Conservation (phyloP, 2,888 invertebrate species). For the Oligia latruncula region DNA sequence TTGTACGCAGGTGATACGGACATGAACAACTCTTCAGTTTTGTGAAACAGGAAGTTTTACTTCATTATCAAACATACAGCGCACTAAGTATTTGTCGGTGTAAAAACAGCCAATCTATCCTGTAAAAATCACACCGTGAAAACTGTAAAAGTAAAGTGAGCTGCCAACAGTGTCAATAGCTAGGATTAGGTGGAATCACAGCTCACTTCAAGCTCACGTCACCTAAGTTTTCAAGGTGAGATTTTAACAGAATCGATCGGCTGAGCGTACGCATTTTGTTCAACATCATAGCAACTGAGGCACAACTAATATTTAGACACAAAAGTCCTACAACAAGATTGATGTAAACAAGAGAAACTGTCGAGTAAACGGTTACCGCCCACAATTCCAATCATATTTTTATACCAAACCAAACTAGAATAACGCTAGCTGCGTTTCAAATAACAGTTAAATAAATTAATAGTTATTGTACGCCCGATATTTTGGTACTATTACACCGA, state of each 20-base stretch:
- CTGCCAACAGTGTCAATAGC: neutral
- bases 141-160: neutral
- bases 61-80: neutral
- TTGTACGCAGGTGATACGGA: conserved; percentile 14
- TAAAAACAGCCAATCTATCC: neutral
- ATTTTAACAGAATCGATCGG: neutral
- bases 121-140: neutral
- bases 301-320: neutral
- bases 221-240: neutral
- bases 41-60: neutral
- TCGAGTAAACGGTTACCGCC: neutral
- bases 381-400: conserved; percentile 18
- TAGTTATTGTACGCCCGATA: conserved; percentile 15
- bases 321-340: neutral
- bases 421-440: conserved; percentile 2
- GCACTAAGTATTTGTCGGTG: neutral
- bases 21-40: neutral
- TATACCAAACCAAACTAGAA: conserved; percentile 15
- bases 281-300: neutral
- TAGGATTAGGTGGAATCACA: neutral
- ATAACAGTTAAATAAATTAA: conserved; percentile 21
- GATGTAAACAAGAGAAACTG: neutral
- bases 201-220: neutral
- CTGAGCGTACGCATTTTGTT: neutral
- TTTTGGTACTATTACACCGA: conserved; percentile 51